Percentiles rank a stretch among this genome's conserved stretches.
These are phyloP conservation scores for Amphipoea oculea DNA, from an alignment of 2,888 invertebrate genomes.

Conservation along the genomic window DNA sequence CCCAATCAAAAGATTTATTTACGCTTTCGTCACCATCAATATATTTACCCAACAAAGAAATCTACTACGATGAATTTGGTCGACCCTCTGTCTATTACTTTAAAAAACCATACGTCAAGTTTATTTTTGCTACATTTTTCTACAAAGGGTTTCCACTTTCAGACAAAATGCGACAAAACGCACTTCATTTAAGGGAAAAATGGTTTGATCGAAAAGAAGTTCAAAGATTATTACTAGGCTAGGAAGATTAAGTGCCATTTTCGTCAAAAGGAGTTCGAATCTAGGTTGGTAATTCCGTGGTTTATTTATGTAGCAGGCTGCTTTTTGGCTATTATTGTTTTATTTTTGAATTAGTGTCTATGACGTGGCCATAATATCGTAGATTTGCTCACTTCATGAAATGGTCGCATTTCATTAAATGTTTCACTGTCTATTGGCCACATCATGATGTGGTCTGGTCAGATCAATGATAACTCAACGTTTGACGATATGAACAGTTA, in stretches of 20 bases:
- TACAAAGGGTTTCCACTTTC: constrained; percentile 62
- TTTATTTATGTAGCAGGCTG: constrained; percentile 45
- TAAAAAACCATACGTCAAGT: constrained; percentile 29
- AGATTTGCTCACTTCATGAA: too few relatives aligned
- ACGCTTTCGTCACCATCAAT: background rate
- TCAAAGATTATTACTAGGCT: constrained; percentile 32
- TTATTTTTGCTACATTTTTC: constrained; percentile 46
- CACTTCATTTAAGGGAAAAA: constrained; percentile 51
- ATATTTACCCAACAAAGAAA: constrained; percentile 26
- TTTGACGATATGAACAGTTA: too few relatives aligned
- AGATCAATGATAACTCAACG: too few relatives aligned
- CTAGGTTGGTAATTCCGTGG: constrained; percentile 54
- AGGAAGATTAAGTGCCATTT: constrained; percentile 34
- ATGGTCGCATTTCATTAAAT: too few relatives aligned
- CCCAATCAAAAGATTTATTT: constrained; percentile 19
- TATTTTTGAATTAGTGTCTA: constrained; percentile 42
- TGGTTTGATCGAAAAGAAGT: constrained; percentile 50
- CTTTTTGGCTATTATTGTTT: constrained; percentile 21
- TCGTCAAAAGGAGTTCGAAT: constrained; percentile 15
- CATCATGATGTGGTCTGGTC: too few relatives aligned
- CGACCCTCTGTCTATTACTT: constrained; percentile 35
- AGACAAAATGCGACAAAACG: constrained; percentile 35
- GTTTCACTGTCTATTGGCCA: too few relatives aligned
- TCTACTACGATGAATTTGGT: constrained; percentile 43
- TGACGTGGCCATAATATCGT: too few relatives aligned